Percentiles rank a stretch among this genome's conserved stretches.
These are phyloP conservation scores for Drosophila tropicalis DNA, from an alignment of 1,140 invertebrate species.

Conservation along the genomic window DNA sequence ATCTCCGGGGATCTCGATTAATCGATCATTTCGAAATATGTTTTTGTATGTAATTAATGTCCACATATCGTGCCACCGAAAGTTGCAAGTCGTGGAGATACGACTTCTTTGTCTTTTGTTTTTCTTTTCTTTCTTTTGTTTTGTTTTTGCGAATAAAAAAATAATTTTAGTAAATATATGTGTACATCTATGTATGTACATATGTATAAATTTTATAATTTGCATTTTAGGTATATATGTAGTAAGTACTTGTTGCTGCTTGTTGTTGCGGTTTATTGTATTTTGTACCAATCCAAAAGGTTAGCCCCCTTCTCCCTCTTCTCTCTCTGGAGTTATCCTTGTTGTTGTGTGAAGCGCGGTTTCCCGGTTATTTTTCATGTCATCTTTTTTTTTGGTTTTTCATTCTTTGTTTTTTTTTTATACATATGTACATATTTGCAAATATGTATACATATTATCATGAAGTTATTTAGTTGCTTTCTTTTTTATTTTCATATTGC, in stretches of 20 bases:
- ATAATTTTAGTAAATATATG: constrained; percentile 80
- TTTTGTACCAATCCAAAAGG: constrained; percentile 74
- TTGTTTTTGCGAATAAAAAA: constrained; percentile 73
- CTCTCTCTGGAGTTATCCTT: background rate
- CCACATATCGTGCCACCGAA: no score
- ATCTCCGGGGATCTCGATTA: no score
- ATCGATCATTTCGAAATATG: constrained; percentile 21
- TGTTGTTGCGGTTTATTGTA: constrained; percentile 60
- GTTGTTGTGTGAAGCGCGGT: constrained; percentile 8
- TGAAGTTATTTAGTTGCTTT: constrained; percentile 7
- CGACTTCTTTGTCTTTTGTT: constrained; percentile 39
- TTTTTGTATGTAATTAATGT: constrained; percentile 58
- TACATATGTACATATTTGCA: constrained; percentile 21
- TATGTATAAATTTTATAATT: constrained; percentile 76
- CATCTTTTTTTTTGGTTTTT: constrained; percentile 24
- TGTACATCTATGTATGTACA: constrained; percentile 54
- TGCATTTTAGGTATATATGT: constrained; percentile 70
- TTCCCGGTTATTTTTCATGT: background rate
- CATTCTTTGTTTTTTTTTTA: constrained; percentile 39
- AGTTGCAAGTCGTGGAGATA: constrained; percentile 31
- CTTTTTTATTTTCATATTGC: constrained; percentile 42
- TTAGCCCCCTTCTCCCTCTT: background rate
- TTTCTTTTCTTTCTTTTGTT: constrained; percentile 34
- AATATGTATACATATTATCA: constrained; percentile 10
- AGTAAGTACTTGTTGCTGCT: constrained; percentile 42